These are phyloP conservation scores for Ramphastos sulfuratus DNA, from an alignment of 2,113 vertebrate species.

Conservation along the genomic window DNA sequence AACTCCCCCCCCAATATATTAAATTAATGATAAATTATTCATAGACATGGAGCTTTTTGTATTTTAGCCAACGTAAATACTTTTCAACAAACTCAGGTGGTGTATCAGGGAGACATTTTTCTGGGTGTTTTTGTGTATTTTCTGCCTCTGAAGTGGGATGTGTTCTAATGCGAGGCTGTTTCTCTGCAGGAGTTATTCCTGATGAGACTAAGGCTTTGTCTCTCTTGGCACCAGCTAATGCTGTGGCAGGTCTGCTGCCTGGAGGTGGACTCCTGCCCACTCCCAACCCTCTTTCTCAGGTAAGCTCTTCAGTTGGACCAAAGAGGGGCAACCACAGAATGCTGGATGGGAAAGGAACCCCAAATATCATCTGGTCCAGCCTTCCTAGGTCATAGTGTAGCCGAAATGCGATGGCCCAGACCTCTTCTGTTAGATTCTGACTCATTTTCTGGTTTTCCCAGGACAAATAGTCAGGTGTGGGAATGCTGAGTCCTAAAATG, in stretches of 20 bases:
- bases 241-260: constrained; percentile 98
- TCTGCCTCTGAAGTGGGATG: constrained; percentile 72
- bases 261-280: constrained; percentile 98
- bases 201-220: constrained; percentile 99
- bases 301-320: constrained; percentile 29
- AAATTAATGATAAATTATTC: constrained; percentile 86
- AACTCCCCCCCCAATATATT: too few species aligned
- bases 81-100: constrained; percentile 85
- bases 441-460: neutral
- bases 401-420: accelerated
- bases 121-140: constrained; percentile 90
- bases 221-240: constrained; percentile 98
- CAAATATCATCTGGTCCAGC: too few species aligned
- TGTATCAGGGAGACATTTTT: constrained; percentile 86
- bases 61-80: constrained; percentile 86
- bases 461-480: neutral
- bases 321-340: too few species aligned
- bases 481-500: too few species aligned
- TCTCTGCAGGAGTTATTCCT: constrained; percentile 98
- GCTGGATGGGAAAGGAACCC: too few species aligned
- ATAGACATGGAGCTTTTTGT: constrained; percentile 82
- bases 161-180: constrained; percentile 81
- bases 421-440: neutral
- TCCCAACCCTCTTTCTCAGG: constrained; percentile 92
- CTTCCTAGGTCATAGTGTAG: too few species aligned